Conservation (phyloP, 2,113 vertebrate species). For the Neoarius graeffei region DNA sequence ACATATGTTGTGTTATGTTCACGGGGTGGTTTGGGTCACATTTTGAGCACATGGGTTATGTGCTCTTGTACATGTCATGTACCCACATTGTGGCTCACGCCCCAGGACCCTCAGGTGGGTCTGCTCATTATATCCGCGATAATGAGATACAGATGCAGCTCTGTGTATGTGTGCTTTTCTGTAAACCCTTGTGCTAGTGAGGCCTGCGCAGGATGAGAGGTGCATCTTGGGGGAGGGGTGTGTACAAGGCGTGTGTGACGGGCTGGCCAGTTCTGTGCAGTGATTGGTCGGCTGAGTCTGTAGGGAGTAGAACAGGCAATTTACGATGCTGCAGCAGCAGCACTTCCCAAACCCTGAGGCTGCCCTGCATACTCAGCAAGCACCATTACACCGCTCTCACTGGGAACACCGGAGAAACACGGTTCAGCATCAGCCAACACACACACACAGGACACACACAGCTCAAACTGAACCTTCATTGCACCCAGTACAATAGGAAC, state of each 20-base stretch:
- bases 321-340: conserved; percentile 53
- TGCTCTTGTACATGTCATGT: conserved; percentile 28
- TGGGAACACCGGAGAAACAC: conserved; percentile 49
- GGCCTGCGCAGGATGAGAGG: conserved; percentile 27
- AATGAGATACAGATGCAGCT: conserved; percentile 75
- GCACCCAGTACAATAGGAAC: conserved; percentile 7
- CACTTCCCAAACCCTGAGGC: conserved; percentile 57
- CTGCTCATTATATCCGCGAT: conserved; percentile 70
- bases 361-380: conserved; percentile 69
- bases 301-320: conserved; percentile 44
- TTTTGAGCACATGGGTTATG: conserved; percentile 34
- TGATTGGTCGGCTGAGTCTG: conserved; percentile 59
- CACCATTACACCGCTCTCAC: conserved; percentile 60
- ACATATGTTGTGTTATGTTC: conserved; percentile 7
- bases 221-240: conserved; percentile 41
- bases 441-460: conserved; percentile 26
- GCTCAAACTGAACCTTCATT: neutral
- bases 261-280: conserved; percentile 62
- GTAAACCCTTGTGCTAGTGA: conserved; percentile 29
- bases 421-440: conserved; percentile 10
- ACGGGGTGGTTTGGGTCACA: neutral
- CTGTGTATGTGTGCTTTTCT: conserved; percentile 49
- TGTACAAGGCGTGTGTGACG: conserved; percentile 57
- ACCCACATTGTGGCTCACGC: conserved; percentile 24
- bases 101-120: conserved; percentile 67